These are phyloP conservation scores for Salvelinus namaycush DNA, from an alignment of 2,113 vertebrate species.

Conservation along the genomic window DNA sequence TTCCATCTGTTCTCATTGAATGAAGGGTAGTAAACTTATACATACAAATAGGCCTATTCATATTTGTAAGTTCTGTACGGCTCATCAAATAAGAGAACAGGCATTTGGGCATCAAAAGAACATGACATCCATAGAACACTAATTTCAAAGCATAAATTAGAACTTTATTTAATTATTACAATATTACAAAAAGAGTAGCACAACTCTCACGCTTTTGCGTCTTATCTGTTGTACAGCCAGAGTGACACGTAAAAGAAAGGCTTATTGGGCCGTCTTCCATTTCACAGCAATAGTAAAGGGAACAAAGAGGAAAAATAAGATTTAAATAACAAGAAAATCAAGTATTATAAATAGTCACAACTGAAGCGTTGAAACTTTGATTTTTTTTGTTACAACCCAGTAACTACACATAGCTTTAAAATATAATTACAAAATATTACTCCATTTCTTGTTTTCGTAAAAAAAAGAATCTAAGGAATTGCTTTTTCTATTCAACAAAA, in stretches of 20 bases:
- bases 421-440: slow-evolving; percentile 83
- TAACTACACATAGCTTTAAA: slow-evolving; percentile 85
- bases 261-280: slow-evolving; percentile 69
- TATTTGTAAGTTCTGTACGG: too few relatives aligned
- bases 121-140: slow-evolving; percentile 9
- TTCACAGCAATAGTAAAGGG: slow-evolving; percentile 77
- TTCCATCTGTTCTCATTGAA: too few relatives aligned
- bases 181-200: slow-evolving; percentile 86
- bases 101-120: background rate
- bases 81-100: background rate
- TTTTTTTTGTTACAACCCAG: slow-evolving; percentile 77
- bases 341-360: slow-evolving; percentile 82
- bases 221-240: slow-evolving; percentile 70
- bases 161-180: slow-evolving; percentile 87
- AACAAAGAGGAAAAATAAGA: slow-evolving; percentile 57
- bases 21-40: background rate
- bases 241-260: slow-evolving; percentile 73
- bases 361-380: slow-evolving; percentile 80
- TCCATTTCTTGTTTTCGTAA: slow-evolving; percentile 76
- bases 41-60: background rate
- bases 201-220: slow-evolving; percentile 74
- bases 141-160: slow-evolving; percentile 82
- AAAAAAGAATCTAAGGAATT: slow-evolving; percentile 78
- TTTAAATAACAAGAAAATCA: slow-evolving; percentile 78
- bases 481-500: slow-evolving; percentile 82